Evolutionary conservation across 2,113 vertebrate genomes (phyloP).

Genomic region (Scomber japonicus): DNA sequence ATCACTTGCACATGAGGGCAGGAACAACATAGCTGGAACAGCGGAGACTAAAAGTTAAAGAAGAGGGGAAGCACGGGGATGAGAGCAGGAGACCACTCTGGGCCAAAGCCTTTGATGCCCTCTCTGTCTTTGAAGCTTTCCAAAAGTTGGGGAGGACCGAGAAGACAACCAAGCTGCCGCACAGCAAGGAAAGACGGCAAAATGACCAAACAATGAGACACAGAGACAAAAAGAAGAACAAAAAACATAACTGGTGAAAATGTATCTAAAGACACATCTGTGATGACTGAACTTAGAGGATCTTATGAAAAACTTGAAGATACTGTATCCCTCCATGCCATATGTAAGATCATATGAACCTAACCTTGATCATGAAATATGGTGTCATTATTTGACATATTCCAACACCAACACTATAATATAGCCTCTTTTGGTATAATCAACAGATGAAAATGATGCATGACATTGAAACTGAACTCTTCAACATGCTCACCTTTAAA

Average conservation of each 20-base stretch:
- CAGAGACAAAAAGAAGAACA: conserved; percentile 3
- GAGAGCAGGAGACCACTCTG: conserved; percentile 55
- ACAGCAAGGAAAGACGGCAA: conserved; percentile 29
- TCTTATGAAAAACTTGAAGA: not conserved
- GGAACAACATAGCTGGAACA: conserved; percentile 65
- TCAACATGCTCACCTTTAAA: conserved; percentile 7
- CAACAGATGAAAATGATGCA: conserved; percentile 14
- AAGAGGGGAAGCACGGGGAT: conserved; percentile 42
- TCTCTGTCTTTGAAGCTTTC: conserved; percentile 59
- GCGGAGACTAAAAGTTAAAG: conserved; percentile 44
- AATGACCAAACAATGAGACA: conserved; percentile 28
- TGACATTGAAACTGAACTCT: not conserved
- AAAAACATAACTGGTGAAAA: not conserved
- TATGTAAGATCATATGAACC: not conserved
- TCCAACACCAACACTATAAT: not conserved
- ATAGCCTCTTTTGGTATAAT: not conserved
- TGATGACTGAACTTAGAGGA: not conserved
- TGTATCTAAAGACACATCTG: conserved; percentile 6
- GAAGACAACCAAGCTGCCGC: conserved; percentile 35
- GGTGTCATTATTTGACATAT: not conserved
- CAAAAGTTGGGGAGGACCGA: conserved; percentile 31
- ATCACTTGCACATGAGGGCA: conserved; percentile 81
- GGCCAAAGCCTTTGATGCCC: conserved; percentile 70
- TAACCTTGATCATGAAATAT: conserved; percentile 4
- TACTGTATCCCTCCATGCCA: not conserved